These are phyloP conservation scores for Ara ararauna DNA, from an alignment of 2,797 vertebrate species.

Conservation along the genomic window DNA sequence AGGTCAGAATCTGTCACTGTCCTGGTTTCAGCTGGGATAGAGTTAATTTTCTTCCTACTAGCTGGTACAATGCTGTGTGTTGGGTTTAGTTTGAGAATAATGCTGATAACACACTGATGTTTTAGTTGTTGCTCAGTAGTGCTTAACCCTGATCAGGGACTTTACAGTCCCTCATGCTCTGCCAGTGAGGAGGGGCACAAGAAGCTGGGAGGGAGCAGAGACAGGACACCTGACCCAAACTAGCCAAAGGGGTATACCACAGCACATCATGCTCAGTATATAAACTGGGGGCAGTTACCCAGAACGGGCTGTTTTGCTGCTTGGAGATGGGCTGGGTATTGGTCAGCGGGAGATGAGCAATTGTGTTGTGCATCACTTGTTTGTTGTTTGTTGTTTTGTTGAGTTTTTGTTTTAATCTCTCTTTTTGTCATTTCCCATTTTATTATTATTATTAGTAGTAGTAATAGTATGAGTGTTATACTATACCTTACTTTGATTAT, in stretches of 20 bases:
- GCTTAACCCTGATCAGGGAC: not conserved
- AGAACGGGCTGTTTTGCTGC: not conserved
- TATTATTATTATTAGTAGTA: accelerated
- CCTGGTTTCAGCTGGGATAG: not conserved
- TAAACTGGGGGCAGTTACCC: not conserved
- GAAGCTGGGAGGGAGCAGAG: not conserved
- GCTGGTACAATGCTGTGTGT: not conserved
- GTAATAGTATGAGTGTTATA: not conserved
- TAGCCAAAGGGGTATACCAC: not conserved
- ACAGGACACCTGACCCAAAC: not conserved
- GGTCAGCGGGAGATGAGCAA: not conserved
- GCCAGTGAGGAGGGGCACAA: not conserved
- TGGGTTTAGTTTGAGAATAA: not conserved
- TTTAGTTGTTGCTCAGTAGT: not conserved
- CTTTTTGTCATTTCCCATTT: not conserved
- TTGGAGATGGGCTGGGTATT: not conserved
- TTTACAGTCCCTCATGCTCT: not conserved
- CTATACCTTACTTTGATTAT: not conserved
- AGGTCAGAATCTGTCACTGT: not conserved
- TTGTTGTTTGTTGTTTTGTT: not conserved
- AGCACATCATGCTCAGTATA: not conserved
- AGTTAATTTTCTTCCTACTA: not conserved
- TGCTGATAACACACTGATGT: not conserved
- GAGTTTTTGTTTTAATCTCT: not conserved
- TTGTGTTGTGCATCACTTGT: not conserved